Evolutionary conservation across 2,113 vertebrate genomes (phyloP).

Genomic region (Ascaphus truei): DNA sequence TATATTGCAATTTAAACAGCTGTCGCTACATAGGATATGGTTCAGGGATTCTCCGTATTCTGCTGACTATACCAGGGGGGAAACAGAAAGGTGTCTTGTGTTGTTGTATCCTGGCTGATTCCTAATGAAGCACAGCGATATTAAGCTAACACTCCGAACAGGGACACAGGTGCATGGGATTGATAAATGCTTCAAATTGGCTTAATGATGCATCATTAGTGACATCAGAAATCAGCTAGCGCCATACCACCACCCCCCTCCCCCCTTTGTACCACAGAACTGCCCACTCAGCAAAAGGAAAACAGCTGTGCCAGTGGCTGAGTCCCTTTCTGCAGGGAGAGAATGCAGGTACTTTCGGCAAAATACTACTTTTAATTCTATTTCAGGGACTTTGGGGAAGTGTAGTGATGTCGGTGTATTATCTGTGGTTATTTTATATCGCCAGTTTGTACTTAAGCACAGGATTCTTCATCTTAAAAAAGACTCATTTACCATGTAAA

Average conservation of each 20-base stretch:
- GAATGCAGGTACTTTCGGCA: no score
- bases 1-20: no score
- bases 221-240: background rate
- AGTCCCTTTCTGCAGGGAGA: no score
- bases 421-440: no score
- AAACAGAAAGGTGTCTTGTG: background rate
- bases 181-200: background rate
- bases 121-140: slow-evolving; percentile 8
- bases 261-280: background rate
- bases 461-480: no score
- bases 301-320: background rate
- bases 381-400: no score
- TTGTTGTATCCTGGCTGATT: background rate
- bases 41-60: background rate
- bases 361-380: no score
- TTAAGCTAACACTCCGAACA: background rate
- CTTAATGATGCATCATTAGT: background rate
- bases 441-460: no score
- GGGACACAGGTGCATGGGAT: background rate
- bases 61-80: background rate
- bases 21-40: no score
- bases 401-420: no score
- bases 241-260: background rate
- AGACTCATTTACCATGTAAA: no score
- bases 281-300: background rate